Evolutionary conservation across 2,888 invertebrate species (phyloP), one percentile per base, ranked within the genome.

Genomic region (Auanema sp.): DNA sequence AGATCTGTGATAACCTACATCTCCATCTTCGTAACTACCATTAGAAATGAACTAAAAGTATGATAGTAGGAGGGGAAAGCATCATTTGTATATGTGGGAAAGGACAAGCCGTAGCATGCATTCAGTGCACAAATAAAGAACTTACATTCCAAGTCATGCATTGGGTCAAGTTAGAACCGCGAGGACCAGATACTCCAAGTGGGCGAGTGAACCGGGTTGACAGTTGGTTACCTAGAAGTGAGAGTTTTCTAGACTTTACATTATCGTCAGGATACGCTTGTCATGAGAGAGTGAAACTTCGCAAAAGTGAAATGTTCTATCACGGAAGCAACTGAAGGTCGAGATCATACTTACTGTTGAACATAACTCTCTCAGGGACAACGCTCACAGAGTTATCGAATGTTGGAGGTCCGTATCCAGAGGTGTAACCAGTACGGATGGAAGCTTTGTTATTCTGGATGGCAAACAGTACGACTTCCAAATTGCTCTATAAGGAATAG

Each of bases 111-210:
- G 21, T n/a, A 42, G 54, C 25, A 41, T 3, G 21, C 12, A n/a
- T 33, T 33, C 33, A 33, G 33, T n/a, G n/a, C n/a, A n/a, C n/a
- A n/a, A n/a, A n/a, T 5, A 33, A 33, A 33, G 33, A 24, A 69
- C 72, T 69, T 52, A 72, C 72, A 51, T 72, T 72, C 72, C 72
- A 72, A 16, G 69, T 69, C 21, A 47, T n/a, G 58, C 72, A 72
- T 1, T 61, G 47, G 23, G 60, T 56, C 5, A 71, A 55, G 25
- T 61, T 56, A 2, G 50, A 11, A 14, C 43, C 43, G 23, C 62
- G 41, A 24, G 56, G 56, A n/a, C 62, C 62, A 21, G 42, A 51
- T 1, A 51, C 50, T 16, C 66, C 68, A 41, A 72, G 33, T 47
- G 72, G 69, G 8, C 72, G 68, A 12, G 69, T 57, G 57, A 72